Evolutionary conservation across 2,113 vertebrate genomes (phyloP).

Genomic region (Jaculus jaculus): DNA sequence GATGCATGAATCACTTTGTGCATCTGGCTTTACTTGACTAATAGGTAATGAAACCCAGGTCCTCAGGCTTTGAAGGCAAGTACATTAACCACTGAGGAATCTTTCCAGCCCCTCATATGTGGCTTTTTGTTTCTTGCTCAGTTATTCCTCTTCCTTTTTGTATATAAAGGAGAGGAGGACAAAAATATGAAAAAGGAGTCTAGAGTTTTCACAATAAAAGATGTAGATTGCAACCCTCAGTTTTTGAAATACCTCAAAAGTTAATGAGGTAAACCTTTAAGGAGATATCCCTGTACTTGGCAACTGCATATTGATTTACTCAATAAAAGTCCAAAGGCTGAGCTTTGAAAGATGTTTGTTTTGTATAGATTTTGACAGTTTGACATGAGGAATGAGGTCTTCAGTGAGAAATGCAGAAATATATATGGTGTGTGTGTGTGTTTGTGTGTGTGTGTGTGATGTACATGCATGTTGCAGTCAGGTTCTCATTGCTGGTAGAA

Average conservation of each 20-base stretch:
- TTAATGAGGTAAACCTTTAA: background rate
- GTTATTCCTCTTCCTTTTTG: background rate
- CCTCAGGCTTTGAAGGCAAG: too few species aligned
- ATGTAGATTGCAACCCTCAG: background rate
- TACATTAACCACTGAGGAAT: too few species aligned
- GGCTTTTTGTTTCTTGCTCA: background rate
- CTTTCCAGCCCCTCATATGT: background rate
- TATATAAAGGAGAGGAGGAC: background rate
- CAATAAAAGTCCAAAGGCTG: background rate
- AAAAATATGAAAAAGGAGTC: background rate
- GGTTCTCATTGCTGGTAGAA: too few species aligned
- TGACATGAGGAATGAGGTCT: background rate
- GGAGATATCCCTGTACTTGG: background rate
- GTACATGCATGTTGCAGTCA: too few species aligned
- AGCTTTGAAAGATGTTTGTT: background rate
- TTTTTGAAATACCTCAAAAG: background rate
- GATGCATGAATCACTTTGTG: too few species aligned
- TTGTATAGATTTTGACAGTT: background rate
- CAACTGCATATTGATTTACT: background rate
- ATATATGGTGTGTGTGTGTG: background rate
- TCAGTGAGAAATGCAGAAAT: background rate
- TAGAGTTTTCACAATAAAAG: background rate
- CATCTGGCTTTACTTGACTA: too few species aligned
- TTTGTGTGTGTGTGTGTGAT: background rate
- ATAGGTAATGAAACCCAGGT: too few species aligned